Conservation (phyloP, 2,113 vertebrate genomes). For the Struthidea cinerea region DNA sequence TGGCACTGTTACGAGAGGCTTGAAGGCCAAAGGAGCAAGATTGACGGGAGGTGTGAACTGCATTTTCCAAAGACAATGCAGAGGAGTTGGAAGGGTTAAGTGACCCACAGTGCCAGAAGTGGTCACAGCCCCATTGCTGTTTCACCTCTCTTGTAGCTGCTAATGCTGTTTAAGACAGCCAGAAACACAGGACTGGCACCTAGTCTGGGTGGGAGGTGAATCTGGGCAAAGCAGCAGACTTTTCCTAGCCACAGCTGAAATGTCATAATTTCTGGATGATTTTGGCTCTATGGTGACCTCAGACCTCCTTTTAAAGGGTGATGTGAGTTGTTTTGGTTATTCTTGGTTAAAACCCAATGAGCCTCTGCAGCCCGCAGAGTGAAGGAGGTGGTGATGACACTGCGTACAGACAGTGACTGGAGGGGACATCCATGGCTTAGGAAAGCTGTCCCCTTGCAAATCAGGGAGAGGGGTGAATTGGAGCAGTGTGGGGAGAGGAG, state of each 20-base stretch:
- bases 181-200: background rate
- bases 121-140: background rate
- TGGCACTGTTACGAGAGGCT: rapidly evolving
- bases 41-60: background rate
- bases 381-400: background rate
- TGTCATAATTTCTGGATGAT: background rate
- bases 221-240: background rate
- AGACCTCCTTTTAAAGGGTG: background rate
- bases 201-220: background rate
- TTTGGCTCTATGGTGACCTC: background rate
- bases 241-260: background rate
- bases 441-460: background rate
- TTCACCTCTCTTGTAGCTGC: background rate
- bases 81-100: background rate
- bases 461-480: background rate
- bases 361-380: background rate
- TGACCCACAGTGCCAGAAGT: background rate
- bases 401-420: background rate
- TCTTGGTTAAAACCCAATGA: background rate
- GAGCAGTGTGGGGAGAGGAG: background rate
- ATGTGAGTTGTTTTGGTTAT: background rate
- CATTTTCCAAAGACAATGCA: background rate
- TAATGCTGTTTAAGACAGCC: background rate
- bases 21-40: background rate
- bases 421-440: background rate